Base-by-base conservation (phyloP, 2,888 invertebrate species). In the Synergus itoensis region DNA sequence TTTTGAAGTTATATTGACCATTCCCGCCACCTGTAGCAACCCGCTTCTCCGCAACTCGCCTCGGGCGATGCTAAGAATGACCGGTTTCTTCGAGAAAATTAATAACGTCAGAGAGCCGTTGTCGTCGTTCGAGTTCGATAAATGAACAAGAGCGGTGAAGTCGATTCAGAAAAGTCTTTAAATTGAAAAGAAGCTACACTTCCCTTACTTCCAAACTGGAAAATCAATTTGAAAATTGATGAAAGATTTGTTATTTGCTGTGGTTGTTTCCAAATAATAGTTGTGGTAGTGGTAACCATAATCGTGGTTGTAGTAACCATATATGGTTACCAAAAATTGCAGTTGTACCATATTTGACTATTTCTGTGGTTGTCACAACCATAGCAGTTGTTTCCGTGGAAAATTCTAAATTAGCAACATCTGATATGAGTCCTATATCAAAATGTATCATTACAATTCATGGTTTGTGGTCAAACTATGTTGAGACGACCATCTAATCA, bases 1-100 rank as follows among this genome's bases (percentile, higher is more conserved):
- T 92, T 91, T 92, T 91, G 88, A 85, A 87, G 89, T 88, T 89
- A 92, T 91, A 92, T 91, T 90, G 92, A 92, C 92, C 92, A 92
- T 92, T 92, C 89, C 87, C 87, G 90, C 86, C 92, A 92, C 91
- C 92, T 92, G 92, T 89, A 91, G 83, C 91, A 88, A 87, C 86
- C 84, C 53, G 40, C 85, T 86, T 84, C 84, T 82, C 85, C 85
- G 78, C 83, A 79, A 82, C 78, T 79, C 80, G 84, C 87, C 84
- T 81, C 87, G 82, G 84, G 85, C 85, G 81, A 77, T 80, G 81
- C 84, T 84, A 86, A 86, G 88, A 89, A 90, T 90, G 89, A 90
- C 89, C 90, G 88, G 86, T 86, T 87, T 86, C 85, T 80, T 84
- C 79, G 78, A 83, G 86, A 88, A 89, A 90, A 91, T 90, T 90